phyloP scores from a whole-genome alignment of 2,113 vertebrate genomes.

The Sinocyclocheilus maitianheensis region DNA sequence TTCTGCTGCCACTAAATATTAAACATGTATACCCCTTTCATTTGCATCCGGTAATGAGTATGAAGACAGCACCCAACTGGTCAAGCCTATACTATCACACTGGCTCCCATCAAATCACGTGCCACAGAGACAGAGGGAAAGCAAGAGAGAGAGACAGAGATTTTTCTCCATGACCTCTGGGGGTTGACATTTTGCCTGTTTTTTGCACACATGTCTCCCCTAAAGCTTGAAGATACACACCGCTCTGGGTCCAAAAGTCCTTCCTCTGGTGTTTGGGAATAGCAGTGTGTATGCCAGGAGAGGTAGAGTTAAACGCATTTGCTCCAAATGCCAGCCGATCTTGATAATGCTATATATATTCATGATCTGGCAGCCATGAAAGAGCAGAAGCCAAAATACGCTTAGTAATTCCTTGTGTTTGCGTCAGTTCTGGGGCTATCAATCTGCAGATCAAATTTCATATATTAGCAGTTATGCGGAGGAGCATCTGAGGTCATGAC shows the following conservation, averaged over 20 bases:
- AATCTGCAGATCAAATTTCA: constrained; percentile 42
- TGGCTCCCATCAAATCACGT: constrained; percentile 53
- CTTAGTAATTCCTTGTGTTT: constrained; percentile 74
- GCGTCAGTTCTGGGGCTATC: constrained; percentile 67
- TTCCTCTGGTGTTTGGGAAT: constrained; percentile 70
- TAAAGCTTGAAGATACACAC: constrained; percentile 72
- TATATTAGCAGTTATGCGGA: constrained; percentile 22
- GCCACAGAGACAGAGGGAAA: constrained; percentile 55
- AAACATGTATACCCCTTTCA: constrained; percentile 81
- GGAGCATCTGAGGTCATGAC: constrained; percentile 21
- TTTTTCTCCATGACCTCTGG: constrained; percentile 66
- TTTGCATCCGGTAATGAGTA: constrained; percentile 80
- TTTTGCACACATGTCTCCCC: constrained; percentile 69
- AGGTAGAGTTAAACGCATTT: constrained; percentile 74
- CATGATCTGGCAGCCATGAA: constrained; percentile 74
- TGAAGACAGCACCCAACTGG: constrained; percentile 73
- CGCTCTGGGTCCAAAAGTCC: constrained; percentile 1
- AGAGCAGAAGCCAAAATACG: constrained; percentile 69
- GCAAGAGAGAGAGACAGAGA: constrained; percentile 26
- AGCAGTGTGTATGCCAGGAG: constrained; percentile 64
- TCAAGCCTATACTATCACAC: constrained; percentile 63
- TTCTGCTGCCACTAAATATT: constrained; percentile 83
- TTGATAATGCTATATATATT: constrained; percentile 81
- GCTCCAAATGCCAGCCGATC: constrained; percentile 78
- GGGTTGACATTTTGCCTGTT: constrained; percentile 65